phyloP scores from a whole-genome alignment of 1,140 invertebrate genomes.

The Lethrus apterus region DNA sequence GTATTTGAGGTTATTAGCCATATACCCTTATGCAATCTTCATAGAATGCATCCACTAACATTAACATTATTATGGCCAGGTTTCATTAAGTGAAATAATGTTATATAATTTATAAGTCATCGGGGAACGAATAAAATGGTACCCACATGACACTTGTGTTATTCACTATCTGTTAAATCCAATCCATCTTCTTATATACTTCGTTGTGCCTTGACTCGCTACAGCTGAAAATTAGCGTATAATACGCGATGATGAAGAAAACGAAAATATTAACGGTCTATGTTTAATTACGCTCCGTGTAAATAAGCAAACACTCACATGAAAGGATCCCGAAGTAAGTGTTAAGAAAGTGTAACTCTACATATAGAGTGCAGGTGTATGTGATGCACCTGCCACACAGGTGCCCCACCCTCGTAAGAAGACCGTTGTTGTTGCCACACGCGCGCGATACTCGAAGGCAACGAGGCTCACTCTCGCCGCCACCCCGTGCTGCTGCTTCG shows the following conservation, averaged over 20 bases:
- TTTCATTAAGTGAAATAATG: too few species aligned
- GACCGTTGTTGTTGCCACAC: constrained; percentile 9
- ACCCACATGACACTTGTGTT: too few species aligned
- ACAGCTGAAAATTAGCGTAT: too few species aligned
- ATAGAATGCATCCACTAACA: too few species aligned
- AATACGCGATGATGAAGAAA: not conserved
- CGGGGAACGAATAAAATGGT: too few species aligned
- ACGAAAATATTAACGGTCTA: constrained; percentile 6
- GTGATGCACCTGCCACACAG: constrained; percentile 15
- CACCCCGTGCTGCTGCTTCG: constrained; percentile 1
- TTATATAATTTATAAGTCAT: too few species aligned
- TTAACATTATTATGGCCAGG: too few species aligned
- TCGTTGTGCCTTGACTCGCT: too few species aligned
- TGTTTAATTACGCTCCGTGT: constrained; percentile 7
- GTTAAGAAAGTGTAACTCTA: constrained; percentile 21
- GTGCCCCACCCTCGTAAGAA: constrained; percentile 21
- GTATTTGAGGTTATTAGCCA: too few species aligned
- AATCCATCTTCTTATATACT: not conserved
- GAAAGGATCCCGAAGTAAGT: constrained; percentile 7
- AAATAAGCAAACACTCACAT: constrained; percentile 8
- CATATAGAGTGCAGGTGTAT: constrained; percentile 17
- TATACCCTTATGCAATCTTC: too few species aligned
- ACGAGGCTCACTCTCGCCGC: too few species aligned
- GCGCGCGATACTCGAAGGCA: constrained; percentile 6
- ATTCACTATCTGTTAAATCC: not conserved